A percentile compares a stretch with the other conserved stretches of the same genome.
phyloP scores from a whole-genome alignment of 2,797 vertebrate species.

The Clarias laeviceps region DNA sequence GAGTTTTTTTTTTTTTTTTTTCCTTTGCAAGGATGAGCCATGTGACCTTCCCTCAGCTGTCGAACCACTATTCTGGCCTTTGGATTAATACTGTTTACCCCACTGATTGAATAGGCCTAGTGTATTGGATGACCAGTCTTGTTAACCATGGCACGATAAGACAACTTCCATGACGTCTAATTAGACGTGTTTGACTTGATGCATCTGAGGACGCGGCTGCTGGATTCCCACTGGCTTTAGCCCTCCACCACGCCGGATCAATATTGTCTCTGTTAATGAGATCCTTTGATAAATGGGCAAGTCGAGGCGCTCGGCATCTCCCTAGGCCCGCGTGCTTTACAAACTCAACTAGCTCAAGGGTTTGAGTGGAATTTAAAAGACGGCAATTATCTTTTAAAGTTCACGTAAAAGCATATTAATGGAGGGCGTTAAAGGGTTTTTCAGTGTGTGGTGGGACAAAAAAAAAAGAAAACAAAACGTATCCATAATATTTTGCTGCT shows the following conservation, averaged over 20 bases:
- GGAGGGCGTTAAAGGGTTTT: slow-evolving; percentile 40
- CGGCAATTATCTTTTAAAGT: slow-evolving; percentile 55
- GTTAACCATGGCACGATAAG: slow-evolving; percentile 25
- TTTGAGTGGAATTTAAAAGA: slow-evolving; percentile 52
- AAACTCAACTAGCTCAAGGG: slow-evolving; percentile 48
- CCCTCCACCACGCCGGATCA: slow-evolving; percentile 67
- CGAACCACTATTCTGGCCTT: not conserved
- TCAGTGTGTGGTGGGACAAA: not conserved
- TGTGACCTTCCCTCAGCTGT: not conserved
- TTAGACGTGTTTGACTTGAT: slow-evolving; percentile 46
- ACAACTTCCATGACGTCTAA: slow-evolving; percentile 51
- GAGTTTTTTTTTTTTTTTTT: not conserved
- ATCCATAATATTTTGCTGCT: not conserved
- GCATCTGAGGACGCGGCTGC: slow-evolving; percentile 22
- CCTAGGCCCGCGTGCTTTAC: slow-evolving; percentile 39
- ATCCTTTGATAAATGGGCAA: slow-evolving; percentile 72
- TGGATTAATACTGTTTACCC: slow-evolving; percentile 32
- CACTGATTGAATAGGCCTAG: slow-evolving; percentile 39
- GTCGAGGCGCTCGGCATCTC: slow-evolving; percentile 62
- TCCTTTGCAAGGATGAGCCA: not conserved
- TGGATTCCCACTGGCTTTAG: slow-evolving; percentile 68
- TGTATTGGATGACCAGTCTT: slow-evolving; percentile 10
- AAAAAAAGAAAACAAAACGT: not conserved
- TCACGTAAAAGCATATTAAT: slow-evolving; percentile 52
- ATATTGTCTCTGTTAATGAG: slow-evolving; percentile 74